A percentile compares a stretch with the other conserved stretches of the same genome.
Conservation (phyloP, 2,888 invertebrate genomes). For the Philopedon plagiatum region DNA sequence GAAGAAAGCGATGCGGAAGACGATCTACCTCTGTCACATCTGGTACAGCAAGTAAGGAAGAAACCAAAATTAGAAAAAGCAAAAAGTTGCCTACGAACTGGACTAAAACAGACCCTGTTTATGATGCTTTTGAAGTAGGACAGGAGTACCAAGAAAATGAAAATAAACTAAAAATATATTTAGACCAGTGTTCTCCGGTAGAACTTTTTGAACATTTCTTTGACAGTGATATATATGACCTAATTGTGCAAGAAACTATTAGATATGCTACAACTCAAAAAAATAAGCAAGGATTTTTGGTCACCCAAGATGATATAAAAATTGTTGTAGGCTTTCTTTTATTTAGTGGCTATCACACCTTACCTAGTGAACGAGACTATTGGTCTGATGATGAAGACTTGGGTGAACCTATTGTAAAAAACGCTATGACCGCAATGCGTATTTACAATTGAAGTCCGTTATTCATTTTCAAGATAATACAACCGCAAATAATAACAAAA, state of each 20-base stretch:
- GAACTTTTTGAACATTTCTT: conserved; percentile 16
- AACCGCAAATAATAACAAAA: conserved; percentile 35
- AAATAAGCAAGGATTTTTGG: neutral
- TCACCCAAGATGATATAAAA: conserved; percentile 13
- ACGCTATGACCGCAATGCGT: conserved; percentile 33
- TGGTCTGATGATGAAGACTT: conserved; percentile 33
- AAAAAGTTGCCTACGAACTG: neutral
- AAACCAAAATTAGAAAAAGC: neutral
- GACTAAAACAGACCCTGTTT: neutral
- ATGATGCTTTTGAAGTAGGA: neutral
- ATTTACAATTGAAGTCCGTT: conserved; percentile 37
- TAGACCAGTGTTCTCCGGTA: neutral
- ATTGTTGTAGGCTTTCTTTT: conserved; percentile 30
- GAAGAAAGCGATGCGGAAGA: neutral
- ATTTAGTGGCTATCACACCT: conserved; percentile 31
- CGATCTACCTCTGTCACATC: neutral
- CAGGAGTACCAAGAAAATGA: neutral
- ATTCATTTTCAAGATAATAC: conserved; percentile 47
- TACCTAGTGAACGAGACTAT: conserved; percentile 29
- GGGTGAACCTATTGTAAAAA: conserved; percentile 26
- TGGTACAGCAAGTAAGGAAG: neutral
- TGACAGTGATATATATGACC: conserved; percentile 7
- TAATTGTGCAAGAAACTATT: conserved; percentile 10
- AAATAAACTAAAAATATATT: neutral
- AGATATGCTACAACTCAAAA: neutral